Conservation (phyloP, 2,797 vertebrate species). For the Phataginus tetradactyla region DNA sequence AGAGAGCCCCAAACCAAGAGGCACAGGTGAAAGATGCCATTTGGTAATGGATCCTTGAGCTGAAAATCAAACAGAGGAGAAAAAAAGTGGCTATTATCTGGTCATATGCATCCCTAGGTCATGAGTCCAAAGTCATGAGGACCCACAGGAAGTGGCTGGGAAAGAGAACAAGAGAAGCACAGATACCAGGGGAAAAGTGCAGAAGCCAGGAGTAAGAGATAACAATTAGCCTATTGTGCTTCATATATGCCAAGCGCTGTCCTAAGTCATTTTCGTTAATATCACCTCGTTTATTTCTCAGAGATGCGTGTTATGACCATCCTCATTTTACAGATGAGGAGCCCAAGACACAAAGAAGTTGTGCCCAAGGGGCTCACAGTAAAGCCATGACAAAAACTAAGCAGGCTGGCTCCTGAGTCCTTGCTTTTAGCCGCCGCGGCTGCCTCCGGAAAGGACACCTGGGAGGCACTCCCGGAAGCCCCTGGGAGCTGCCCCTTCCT, state of each 20-base stretch:
- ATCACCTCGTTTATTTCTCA: neutral
- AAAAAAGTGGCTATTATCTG: neutral
- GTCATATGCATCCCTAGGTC: neutral
- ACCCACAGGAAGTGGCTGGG: neutral
- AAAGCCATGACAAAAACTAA: neutral
- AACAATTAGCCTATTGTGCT: neutral
- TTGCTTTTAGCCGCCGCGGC: neutral
- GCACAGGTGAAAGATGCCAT: neutral
- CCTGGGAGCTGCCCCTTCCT: neutral
- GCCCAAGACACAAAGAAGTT: neutral
- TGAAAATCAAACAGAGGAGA: conserved; percentile 13
- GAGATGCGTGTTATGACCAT: neutral
- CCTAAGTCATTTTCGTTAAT: neutral
- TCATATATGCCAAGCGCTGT: no score
- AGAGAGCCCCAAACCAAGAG: neutral
- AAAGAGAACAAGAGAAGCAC: neutral
- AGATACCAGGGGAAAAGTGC: neutral
- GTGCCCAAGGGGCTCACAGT: neutral
- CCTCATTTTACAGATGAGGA: neutral
- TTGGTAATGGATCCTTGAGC: neutral
- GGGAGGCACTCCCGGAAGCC: neutral
- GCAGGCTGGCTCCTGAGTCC: neutral
- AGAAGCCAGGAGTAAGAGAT: neutral
- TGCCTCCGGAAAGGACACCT: neutral
- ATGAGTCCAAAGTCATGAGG: neutral